These are phyloP conservation scores for Panthera tigris DNA, from an alignment of 2,113 vertebrate species.

Conservation along the genomic window DNA sequence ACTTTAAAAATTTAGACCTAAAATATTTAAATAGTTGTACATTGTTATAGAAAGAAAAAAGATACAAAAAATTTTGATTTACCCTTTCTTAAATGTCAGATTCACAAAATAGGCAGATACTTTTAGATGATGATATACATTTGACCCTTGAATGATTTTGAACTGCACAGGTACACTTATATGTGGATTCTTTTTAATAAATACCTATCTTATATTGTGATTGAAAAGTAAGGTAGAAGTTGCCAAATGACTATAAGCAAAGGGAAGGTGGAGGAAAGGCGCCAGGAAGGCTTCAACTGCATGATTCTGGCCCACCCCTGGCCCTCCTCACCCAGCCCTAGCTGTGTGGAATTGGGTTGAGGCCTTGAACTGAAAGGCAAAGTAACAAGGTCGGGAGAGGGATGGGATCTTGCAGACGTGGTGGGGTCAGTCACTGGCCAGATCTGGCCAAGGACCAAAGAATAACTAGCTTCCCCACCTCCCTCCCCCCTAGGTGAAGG, in stretches of 20 bases:
- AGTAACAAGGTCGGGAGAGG: not conserved
- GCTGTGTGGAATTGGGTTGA: not conserved
- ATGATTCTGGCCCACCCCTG: not conserved
- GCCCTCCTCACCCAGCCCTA: not conserved
- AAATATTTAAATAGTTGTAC: not conserved
- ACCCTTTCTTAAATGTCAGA: not conserved
- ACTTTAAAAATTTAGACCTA: not conserved
- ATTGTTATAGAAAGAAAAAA: not conserved
- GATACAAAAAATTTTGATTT: not conserved
- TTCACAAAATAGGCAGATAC: not conserved
- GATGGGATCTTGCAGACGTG: not conserved
- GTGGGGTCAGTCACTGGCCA: not conserved
- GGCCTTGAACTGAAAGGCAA: not conserved
- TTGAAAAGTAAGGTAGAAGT: not conserved
- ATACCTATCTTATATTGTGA: not conserved
- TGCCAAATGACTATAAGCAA: not conserved
- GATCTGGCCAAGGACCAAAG: not conserved
- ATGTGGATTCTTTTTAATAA: not conserved
- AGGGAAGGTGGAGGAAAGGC: not conserved
- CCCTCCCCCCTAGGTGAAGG: not conserved
- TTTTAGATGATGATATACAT: not conserved
- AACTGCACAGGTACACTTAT: not conserved
- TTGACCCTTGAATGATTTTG: not conserved
- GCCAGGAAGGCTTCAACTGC: not conserved
- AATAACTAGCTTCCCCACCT: not conserved